A percentile compares a stretch with the other conserved stretches of the same genome.
phyloP scores from a whole-genome alignment of 2,113 vertebrate genomes.

The Lucifuga dentata region DNA sequence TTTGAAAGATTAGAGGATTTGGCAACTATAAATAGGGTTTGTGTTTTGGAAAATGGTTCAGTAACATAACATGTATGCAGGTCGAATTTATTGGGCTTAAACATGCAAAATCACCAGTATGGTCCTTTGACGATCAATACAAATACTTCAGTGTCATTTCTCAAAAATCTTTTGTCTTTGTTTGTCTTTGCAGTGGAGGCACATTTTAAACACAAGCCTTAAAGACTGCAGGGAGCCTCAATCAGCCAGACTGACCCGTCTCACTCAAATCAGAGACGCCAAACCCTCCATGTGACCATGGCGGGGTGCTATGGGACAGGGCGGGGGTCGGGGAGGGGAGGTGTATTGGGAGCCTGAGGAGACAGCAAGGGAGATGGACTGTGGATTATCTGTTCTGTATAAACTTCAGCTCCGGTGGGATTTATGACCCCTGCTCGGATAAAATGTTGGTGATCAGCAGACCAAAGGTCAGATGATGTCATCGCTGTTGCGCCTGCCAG shows the following conservation, averaged over 20 bases:
- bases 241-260: slow-evolving; percentile 34
- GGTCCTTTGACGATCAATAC: too few species aligned
- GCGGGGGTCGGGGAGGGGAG: not conserved
- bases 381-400: slow-evolving; percentile 8
- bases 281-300: slow-evolving; percentile 7
- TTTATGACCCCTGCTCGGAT: slow-evolving; percentile 2
- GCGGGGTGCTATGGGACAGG: not conserved
- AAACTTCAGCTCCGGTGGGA: slow-evolving; percentile 31
- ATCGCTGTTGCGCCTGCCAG: slow-evolving; percentile 48
- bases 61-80: too few species aligned
- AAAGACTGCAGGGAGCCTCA: slow-evolving; percentile 53
- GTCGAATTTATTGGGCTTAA: too few species aligned
- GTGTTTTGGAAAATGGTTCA: too few species aligned
- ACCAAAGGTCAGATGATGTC: slow-evolving; percentile 57
- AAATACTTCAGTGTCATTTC: too few species aligned
- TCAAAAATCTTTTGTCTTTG: not conserved
- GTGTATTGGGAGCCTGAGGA: not conserved
- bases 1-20: too few species aligned
- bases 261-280: slow-evolving; percentile 52
- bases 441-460: slow-evolving; percentile 15
- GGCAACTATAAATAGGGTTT: too few species aligned
- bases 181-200: slow-evolving; percentile 90
- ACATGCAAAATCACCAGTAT: too few species aligned
- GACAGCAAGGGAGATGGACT: not conserved
- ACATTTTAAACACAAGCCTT: slow-evolving; percentile 99